Conservation (phyloP, 2,797 vertebrate genomes). For the Xenopus petersii region DNA sequence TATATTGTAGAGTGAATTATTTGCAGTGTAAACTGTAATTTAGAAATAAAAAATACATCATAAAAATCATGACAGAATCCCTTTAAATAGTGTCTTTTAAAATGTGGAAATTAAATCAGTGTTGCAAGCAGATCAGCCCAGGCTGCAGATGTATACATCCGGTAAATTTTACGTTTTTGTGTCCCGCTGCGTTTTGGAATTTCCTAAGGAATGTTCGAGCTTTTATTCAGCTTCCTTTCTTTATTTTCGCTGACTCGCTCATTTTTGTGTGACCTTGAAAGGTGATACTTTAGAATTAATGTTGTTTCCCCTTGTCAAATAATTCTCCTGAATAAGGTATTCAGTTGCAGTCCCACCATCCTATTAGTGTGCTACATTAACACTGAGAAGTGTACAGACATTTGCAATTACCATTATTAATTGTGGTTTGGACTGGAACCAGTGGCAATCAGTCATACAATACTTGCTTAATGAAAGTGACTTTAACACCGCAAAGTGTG, state of each 20-base stretch:
- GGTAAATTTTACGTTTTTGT: slow-evolving; percentile 24
- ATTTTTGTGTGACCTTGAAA: slow-evolving; percentile 33
- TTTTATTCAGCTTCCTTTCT: slow-evolving; percentile 39
- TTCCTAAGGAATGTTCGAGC: slow-evolving; percentile 38
- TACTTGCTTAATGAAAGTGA: slow-evolving; percentile 25
- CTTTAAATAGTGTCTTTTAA: too few relatives aligned
- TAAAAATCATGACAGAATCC: too few relatives aligned
- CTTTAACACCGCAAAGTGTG: neutral
- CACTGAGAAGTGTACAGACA: slow-evolving; percentile 15
- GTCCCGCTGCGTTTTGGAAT: slow-evolving; percentile 39
- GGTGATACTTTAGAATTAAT: slow-evolving; percentile 38
- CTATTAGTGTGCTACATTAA: slow-evolving; percentile 29
- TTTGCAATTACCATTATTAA: slow-evolving; percentile 45
- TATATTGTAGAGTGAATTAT: too few relatives aligned
- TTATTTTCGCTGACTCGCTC: slow-evolving; percentile 34
- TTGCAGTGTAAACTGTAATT: too few relatives aligned
- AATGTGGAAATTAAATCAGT: too few relatives aligned
- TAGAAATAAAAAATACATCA: too few relatives aligned
- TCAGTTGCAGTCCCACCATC: slow-evolving; percentile 1
- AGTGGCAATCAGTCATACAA: slow-evolving; percentile 19
- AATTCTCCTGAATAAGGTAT: slow-evolving; percentile 20
- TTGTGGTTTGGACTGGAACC: slow-evolving; percentile 36
- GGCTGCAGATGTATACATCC: slow-evolving; percentile 8
- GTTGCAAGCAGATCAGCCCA: too few relatives aligned
- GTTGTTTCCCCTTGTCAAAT: slow-evolving; percentile 34